A percentile compares a stretch with the other conserved stretches of the same genome.
phyloP scores from a whole-genome alignment of 2,888 invertebrate species.

The Macrophya annulata region DNA sequence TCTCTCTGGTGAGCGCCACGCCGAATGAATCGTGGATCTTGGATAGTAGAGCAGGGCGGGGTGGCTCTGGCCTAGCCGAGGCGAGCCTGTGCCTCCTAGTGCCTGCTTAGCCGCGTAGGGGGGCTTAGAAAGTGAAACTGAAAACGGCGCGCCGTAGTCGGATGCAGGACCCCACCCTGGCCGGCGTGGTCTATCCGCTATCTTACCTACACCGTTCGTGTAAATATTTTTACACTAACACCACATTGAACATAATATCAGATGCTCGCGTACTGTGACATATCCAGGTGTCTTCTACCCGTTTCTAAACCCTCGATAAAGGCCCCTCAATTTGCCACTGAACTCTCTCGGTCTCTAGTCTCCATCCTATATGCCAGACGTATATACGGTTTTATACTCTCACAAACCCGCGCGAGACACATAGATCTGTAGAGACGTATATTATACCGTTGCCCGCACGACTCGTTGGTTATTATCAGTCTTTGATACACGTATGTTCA shows the following conservation, averaged over 20 bases:
- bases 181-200: slow-evolving; percentile 70
- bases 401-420: background rate
- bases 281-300: slow-evolving; percentile 43
- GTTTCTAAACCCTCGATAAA: background rate
- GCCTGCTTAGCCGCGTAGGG: slow-evolving; percentile 62
- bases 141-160: slow-evolving; percentile 74
- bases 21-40: slow-evolving; percentile 51
- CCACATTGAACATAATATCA: slow-evolving; percentile 19
- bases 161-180: slow-evolving; percentile 78
- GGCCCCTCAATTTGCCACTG: slow-evolving; percentile 42
- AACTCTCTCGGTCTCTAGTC: slow-evolving; percentile 32
- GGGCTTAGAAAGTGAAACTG: slow-evolving; percentile 79
- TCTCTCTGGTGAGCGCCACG: slow-evolving; percentile 52
- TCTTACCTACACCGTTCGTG: slow-evolving; percentile 61
- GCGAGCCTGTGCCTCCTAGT: slow-evolving; percentile 54
- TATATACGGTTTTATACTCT: background rate
- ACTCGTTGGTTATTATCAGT: slow-evolving; percentile 46
- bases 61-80: slow-evolving; percentile 63
- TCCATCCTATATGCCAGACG: background rate
- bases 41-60: slow-evolving; percentile 65
- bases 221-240: slow-evolving; percentile 49
- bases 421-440: slow-evolving; percentile 31
- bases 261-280: slow-evolving; percentile 19
- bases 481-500: slow-evolving; percentile 31
- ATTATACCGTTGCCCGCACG: slow-evolving; percentile 45